Conservation (phyloP, 2,888 invertebrate species). For the Dascillus cervinus region DNA sequence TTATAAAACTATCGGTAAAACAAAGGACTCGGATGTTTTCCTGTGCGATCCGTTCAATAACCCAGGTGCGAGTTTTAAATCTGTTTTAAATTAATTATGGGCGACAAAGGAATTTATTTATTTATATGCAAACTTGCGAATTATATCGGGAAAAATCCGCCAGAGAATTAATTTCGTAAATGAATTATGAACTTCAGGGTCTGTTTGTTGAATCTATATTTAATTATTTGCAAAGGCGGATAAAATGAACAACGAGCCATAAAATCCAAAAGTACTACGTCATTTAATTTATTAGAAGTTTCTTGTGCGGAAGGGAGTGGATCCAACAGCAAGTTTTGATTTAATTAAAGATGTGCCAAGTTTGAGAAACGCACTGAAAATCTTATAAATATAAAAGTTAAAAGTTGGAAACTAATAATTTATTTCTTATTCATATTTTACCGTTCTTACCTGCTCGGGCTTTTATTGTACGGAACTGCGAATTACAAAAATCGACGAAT, state of each 20-base stretch:
- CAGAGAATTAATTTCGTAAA: no score
- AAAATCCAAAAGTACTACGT: conserved; percentile 19
- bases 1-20: conserved; percentile 9
- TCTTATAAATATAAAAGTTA: conserved; percentile 25
- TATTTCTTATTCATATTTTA: conserved; percentile 1
- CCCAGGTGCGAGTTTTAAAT: conserved; percentile 3
- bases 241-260: conserved; percentile 11
- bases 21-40: no score
- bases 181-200: no score
- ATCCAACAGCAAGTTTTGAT: conserved; percentile 28
- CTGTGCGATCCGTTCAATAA: no score
- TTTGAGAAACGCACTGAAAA: conserved; percentile 23
- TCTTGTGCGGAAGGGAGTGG: conserved; percentile 21
- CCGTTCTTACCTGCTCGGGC: no score
- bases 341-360: conserved; percentile 31
- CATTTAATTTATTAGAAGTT: conserved; percentile 28
- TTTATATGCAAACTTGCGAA: no score
- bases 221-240: no score
- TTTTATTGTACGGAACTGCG: no score
- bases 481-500: no score
- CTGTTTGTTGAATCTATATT: no score
- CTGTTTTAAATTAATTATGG: conserved; percentile 6
- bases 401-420: not conserved
- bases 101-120: no score
- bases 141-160: no score